Conservation (phyloP, 1,140 invertebrate genomes). For the Oscheius sp. region DNA sequence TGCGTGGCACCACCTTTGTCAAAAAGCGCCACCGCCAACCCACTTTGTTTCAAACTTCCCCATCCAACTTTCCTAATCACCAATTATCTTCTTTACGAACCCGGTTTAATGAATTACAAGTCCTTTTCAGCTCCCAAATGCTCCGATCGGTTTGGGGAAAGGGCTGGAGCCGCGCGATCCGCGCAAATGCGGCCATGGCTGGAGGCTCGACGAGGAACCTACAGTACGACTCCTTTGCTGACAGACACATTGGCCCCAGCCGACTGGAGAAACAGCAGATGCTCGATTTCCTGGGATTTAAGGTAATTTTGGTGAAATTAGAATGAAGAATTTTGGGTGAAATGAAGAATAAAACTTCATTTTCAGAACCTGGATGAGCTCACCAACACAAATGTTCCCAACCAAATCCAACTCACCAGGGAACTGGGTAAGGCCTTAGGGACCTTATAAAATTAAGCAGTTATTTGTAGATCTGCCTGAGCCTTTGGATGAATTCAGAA, state of each 20-base stretch:
- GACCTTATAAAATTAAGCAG: too few relatives aligned
- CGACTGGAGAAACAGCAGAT: conserved; percentile 58
- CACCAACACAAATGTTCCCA: conserved; percentile 57
- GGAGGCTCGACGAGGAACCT: too few relatives aligned
- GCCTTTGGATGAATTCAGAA: conserved; percentile 54
- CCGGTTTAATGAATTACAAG: too few relatives aligned
- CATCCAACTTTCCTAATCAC: neutral
- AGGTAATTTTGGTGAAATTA: too few relatives aligned
- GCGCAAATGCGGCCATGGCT: neutral
- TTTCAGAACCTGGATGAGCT: conserved; percentile 50
- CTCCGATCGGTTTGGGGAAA: neutral
- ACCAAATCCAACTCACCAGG: conserved; percentile 47
- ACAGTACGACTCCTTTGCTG: conserved; percentile 54
- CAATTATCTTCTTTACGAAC: neutral
- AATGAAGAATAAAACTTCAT: neutral
- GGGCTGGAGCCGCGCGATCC: neutral
- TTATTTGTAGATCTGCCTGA: conserved; percentile 46
- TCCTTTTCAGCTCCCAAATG: neutral
- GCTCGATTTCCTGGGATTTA: conserved; percentile 57
- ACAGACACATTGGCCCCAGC: conserved; percentile 55
- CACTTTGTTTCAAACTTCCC: neutral
- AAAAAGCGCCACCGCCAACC: too few relatives aligned
- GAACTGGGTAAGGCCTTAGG: too few relatives aligned
- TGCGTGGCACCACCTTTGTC: conserved; percentile 1
- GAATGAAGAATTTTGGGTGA: neutral